phyloP scores from a whole-genome alignment of 1,140 invertebrate species.

The Papilio aristodemus region DNA sequence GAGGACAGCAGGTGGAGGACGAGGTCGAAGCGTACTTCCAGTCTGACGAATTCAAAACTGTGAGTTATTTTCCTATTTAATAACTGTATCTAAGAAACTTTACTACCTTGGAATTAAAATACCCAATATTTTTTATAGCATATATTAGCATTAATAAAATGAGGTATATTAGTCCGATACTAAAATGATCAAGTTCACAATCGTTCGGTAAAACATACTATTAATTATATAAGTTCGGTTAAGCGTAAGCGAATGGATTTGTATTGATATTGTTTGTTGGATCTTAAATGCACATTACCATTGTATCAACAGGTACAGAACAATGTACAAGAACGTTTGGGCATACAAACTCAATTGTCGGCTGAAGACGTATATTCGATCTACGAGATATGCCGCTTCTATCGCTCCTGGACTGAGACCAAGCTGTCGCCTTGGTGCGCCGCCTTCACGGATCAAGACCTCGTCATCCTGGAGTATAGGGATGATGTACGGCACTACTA shows the following conservation, averaged over 20 bases:
- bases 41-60: conserved; percentile 50
- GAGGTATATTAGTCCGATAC: too few relatives aligned
- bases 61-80: conserved; percentile 42
- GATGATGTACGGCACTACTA: conserved; percentile 88
- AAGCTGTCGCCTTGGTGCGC: conserved; percentile 87
- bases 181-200: too few relatives aligned
- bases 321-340: conserved; percentile 54
- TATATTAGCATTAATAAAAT: too few relatives aligned
- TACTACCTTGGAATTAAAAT: too few relatives aligned
- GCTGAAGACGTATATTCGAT: conserved; percentile 63
- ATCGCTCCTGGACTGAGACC: conserved; percentile 85
- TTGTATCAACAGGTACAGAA: conserved; percentile 48
- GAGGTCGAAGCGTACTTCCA: conserved; percentile 52
- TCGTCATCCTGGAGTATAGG: conserved; percentile 87
- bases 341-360: conserved; percentile 47
- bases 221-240: too few relatives aligned
- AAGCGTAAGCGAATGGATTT: too few relatives aligned
- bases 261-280: too few relatives aligned
- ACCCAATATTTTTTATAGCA: too few relatives aligned
- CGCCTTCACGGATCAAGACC: conserved; percentile 84
- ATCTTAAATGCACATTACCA: too few relatives aligned
- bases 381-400: conserved; percentile 89
- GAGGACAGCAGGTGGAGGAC: conserved; percentile 42
- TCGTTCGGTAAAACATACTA: too few relatives aligned
- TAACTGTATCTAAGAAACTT: too few relatives aligned